Evolutionary conservation across 2,113 vertebrate genomes (phyloP), one percentile per base, ranked within the genome.

Genomic region (Solenodon paradoxus): DNA sequence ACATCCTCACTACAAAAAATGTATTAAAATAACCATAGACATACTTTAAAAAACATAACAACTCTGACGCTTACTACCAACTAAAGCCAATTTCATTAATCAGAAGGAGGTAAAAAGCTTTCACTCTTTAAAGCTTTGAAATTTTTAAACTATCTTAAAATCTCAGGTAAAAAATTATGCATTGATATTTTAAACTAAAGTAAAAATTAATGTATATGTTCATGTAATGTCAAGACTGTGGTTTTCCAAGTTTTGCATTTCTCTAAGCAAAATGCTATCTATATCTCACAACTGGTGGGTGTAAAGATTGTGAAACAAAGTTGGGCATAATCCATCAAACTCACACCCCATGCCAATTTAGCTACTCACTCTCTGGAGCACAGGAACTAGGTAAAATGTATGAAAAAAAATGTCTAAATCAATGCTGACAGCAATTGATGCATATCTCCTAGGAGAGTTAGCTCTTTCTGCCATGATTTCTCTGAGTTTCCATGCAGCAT

Each of bases 241-340:
- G 96, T 96, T 96, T 97, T 92, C 66, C 94, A 83, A 92, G 66
- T 85, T 96, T 84, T 95, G 45, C 92, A 92, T 96, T 97, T 66
- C 93, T 96, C 90, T 75, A 63, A 95, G 89, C 95, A 96, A 97
- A 97, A 97, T 97, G 97, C 96, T 97, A 97, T 97, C 97, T 97
- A 74, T 86, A 97, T 97, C 92, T 97, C 93, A 96, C 92, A 96
- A 96, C 91, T 95, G 95, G 96, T 97, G 75, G 93, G 95, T 97
- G 74, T 91, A 97, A 97, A 96, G 92, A 97, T 95, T 97, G 90
- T 92, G 95, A 97, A 96, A 96, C 75, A 93, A 96, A 97, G 85
- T 96, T 97, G 97, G 96, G 92, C 47, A 77, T 92, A 93, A 96
- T 97, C 93, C 95, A 96, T 97, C 94, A 95, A 92, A 94, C 28